Conservation (phyloP, 1,140 invertebrate species). For the Macrobrachium nipponense region DNA sequence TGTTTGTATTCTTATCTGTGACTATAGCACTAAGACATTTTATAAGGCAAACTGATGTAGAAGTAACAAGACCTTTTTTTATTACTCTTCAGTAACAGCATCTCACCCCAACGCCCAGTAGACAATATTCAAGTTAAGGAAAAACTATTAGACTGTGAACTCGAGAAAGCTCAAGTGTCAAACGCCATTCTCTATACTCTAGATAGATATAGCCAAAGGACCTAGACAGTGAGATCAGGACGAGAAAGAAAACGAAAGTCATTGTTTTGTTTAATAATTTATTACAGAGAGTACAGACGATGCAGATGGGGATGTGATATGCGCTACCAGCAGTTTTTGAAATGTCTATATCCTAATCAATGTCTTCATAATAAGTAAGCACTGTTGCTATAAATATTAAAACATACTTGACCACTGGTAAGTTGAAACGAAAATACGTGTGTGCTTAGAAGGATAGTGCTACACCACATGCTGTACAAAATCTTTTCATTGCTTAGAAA, state of each 20-base stretch:
- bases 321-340: slow-evolving; percentile 58
- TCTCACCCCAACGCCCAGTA: too few relatives aligned
- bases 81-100: too few relatives aligned
- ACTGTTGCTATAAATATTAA: slow-evolving; percentile 56
- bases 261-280: slow-evolving; percentile 54
- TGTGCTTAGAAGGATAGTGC: slow-evolving; percentile 50
- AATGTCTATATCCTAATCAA: slow-evolving; percentile 55
- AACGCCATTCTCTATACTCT: too few relatives aligned
- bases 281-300: slow-evolving; percentile 58
- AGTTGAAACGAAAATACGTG: slow-evolving; percentile 42
- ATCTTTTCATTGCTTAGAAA: slow-evolving; percentile 50
- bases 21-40: too few relatives aligned
- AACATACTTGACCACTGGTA: slow-evolving; percentile 58
- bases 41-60: too few relatives aligned
- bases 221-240: too few relatives aligned
- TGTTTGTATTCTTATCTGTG: too few relatives aligned
- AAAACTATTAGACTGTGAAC: too few relatives aligned
- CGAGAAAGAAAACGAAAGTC: background rate
- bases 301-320: slow-evolving; percentile 55
- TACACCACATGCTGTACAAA: slow-evolving; percentile 57
- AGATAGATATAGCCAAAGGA: too few relatives aligned
- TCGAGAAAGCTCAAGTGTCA: too few relatives aligned
- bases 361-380: slow-evolving; percentile 55
- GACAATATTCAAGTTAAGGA: too few relatives aligned
- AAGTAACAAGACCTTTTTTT: too few relatives aligned